Base-by-base conservation (phyloP, 2,113 vertebrate genomes). In the Paramisgurnus dabryanus region DNA sequence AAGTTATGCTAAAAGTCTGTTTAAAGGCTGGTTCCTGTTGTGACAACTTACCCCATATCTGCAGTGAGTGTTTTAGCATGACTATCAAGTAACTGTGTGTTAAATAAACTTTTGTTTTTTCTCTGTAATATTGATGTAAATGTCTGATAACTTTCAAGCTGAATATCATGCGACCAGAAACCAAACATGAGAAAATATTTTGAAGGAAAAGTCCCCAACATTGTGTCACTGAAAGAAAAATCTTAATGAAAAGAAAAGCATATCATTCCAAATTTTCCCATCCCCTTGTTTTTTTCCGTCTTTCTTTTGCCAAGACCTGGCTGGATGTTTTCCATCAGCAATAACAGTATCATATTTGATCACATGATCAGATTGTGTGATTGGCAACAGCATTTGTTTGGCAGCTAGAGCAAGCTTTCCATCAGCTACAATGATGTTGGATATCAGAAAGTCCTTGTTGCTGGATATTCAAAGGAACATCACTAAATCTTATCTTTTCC, bases 321-420 rank as follows among this genome's bases (percentile, higher is more conserved):
- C 72, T 76, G 5, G 17, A 75, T 41, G 76, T 80, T 68, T 53
- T 34, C 49, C 49, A 39, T 61, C 40, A 49, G 67, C 69, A 66
- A 71, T 83, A 86, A 83, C 45, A 76, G 80, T 78, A 85, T 60
- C 55, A 80, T 80, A 85, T 83, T 57, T 79, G 47, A 78, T 76
- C 71, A 83, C 76, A 82, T 78, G 50, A 71, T 80, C 43, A 67
- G 75, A 60, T 67, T 40, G 34, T 82, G 82, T 92, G 91, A 93
- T 87, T 93, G 92, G 86, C 90, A 93, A 88, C 90, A 89, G 47
- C 91, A 92, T 87, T 90, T 92, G 90, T 89, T 85, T 90, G 88
- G 89, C 89, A 92, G 57, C 0, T 81, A 82, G 64, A 78, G 75
- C 84, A 67, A 74, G 69, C 61, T 70, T 57, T 15, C 78, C 73